Evolutionary conservation across 2,888 invertebrate species (phyloP), one percentile per base, ranked within the genome.

Genomic region (Tachina lurida): DNA sequence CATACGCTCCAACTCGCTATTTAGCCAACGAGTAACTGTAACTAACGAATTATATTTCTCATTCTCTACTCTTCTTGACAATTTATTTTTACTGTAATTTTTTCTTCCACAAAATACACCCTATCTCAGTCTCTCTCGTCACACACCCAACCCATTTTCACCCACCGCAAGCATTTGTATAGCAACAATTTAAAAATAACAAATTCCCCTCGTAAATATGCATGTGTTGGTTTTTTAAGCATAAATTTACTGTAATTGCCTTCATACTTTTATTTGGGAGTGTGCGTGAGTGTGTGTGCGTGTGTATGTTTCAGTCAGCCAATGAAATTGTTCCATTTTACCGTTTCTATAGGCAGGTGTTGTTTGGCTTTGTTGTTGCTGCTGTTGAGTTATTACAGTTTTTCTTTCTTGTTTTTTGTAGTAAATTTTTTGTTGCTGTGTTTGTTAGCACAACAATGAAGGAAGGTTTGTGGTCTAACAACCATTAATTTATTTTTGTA

Each of bases 401-500:
- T 52, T 70, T 77, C n/a, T 68, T 65, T 17, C n/a, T 15, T 74
- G 39, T 73, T 52, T 22, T 78, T 54, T 41, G 13, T 62, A 70
- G 41, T 43, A 31, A 68, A 31, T 67, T 67, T 78, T 70, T 74
- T 87, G 54, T 67, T 77, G 43, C 22, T 54, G 19, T 52, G 41
- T 31, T 41, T 39, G 60, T 41, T 75, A 58, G 81, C 81, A 84
- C 75, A 75, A 80, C 78, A 79, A 86, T 83, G 83, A 79, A 73
- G 76, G 83, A 79, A 73, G 76, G 79, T 76, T 83, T 76, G 65
- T 45, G 73, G 77, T 70, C 10, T 75, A 79, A 83, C 83, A 86
- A 86, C 86, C 83, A 86, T 86, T 86, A 86, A 83, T 83, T 86
- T 86, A 79, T 76, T 73, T 73, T 58, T 80, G 70, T 60, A 77